A percentile compares a stretch with the other conserved stretches of the same genome.
phyloP scores from a whole-genome alignment of 2,888 invertebrate species.

The Nebria salina region DNA sequence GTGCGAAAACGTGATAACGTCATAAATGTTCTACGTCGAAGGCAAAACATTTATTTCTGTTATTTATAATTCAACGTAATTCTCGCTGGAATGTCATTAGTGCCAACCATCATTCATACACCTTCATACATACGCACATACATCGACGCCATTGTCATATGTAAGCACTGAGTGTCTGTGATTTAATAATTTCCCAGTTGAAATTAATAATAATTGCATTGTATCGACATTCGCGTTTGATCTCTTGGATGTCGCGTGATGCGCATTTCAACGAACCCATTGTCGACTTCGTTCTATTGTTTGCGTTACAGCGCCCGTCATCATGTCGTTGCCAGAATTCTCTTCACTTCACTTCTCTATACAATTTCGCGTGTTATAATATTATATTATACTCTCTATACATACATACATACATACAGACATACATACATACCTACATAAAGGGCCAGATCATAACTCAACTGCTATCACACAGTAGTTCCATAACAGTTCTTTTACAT shows the following conservation, averaged over 20 bases:
- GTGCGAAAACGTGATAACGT: constrained; percentile 25
- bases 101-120: constrained; percentile 15
- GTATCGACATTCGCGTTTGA: constrained; percentile 60
- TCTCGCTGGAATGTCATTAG: constrained; percentile 53
- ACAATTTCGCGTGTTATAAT: constrained; percentile 17
- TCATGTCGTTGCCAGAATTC: constrained; percentile 31
- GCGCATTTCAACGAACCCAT: constrained; percentile 56
- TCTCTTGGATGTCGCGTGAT: constrained; percentile 52
- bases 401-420: background rate
- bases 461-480: background rate
- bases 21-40: constrained; percentile 29
- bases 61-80: constrained; percentile 62
- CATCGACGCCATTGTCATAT: constrained; percentile 46
- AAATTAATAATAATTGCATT: constrained; percentile 63
- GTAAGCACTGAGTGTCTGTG: constrained; percentile 51
- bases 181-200: constrained; percentile 61
- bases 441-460: background rate
- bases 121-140: constrained; percentile 6
- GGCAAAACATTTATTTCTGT: constrained; percentile 60
- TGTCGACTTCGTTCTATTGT: constrained; percentile 38
- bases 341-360: constrained; percentile 16
- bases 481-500: background rate
- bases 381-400: background rate
- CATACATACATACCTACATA: background rate
- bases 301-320: constrained; percentile 26